Evolutionary conservation across 2,888 invertebrate genomes (phyloP).

Genomic region (Acanthosepion pharaonis): DNA sequence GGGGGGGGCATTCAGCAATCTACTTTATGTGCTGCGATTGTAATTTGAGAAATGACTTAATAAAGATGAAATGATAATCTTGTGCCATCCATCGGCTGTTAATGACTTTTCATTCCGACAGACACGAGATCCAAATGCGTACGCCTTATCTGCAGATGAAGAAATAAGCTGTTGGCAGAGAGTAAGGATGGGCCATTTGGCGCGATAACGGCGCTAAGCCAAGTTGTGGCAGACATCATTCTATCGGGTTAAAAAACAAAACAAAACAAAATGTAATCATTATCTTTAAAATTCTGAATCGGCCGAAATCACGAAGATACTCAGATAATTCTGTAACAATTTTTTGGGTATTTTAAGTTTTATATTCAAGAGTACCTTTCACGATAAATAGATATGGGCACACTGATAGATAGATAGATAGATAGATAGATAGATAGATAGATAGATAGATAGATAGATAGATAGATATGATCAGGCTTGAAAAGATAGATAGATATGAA

Average conservation of each 20-base stretch:
- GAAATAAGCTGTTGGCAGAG: not conserved
- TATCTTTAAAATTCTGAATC: not conserved
- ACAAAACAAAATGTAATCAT: not conserved
- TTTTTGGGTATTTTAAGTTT: not conserved
- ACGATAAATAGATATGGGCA: not conserved
- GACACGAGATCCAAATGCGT: not conserved
- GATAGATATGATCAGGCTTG: no score
- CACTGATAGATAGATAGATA: not conserved
- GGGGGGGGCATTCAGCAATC: not conserved
- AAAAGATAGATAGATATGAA: not conserved
- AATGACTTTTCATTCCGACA: not conserved
- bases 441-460: not conserved
- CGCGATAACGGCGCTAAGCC: not conserved
- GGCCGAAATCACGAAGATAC: not conserved
- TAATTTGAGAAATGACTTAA: not conserved
- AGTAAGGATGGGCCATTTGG: slow-evolving; percentile 5
- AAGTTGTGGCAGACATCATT: no score
- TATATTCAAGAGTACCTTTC: not conserved
- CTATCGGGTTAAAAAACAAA: no score
- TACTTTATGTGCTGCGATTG: not conserved
- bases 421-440: not conserved
- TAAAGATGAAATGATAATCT: slow-evolving; percentile 1
- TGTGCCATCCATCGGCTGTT: not conserved
- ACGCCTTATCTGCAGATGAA: not conserved
- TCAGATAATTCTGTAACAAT: not conserved